A percentile compares a stretch with the other conserved stretches of the same genome.
Conservation (phyloP, 2,888 invertebrate genomes). For the Kuschelorhynchus macadamiae region DNA sequence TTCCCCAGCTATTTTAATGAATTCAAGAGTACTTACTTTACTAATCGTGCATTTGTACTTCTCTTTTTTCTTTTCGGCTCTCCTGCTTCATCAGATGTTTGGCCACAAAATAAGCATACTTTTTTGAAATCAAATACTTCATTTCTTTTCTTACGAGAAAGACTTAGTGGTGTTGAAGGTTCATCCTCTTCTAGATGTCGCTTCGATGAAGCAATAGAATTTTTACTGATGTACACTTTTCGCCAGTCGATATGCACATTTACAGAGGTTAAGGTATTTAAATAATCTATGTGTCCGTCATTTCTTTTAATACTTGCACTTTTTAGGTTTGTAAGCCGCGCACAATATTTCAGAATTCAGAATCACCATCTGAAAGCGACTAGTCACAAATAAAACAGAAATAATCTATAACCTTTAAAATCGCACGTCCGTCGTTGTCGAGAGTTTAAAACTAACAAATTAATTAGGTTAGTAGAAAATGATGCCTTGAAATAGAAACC, state of each 20-base stretch:
- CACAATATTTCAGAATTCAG: slow-evolving; percentile 39
- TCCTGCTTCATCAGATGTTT: slow-evolving; percentile 43
- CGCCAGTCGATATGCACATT: slow-evolving; percentile 50
- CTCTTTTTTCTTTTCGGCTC: slow-evolving; percentile 26
- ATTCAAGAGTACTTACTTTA: slow-evolving; percentile 58
- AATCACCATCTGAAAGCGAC: slow-evolving; percentile 41
- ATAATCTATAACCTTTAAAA: slow-evolving; percentile 27
- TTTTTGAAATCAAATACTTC: slow-evolving; percentile 51
- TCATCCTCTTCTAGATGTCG: slow-evolving; percentile 42
- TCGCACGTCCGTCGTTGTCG: slow-evolving; percentile 19
- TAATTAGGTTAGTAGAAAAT: slow-evolving; percentile 2
- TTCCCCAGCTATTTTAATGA: slow-evolving; percentile 63
- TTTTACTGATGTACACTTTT: slow-evolving; percentile 42
- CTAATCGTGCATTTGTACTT: slow-evolving; percentile 58
- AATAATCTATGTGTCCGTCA: slow-evolving; percentile 42
- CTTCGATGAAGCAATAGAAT: slow-evolving; percentile 36
- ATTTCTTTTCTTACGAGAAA: slow-evolving; percentile 48
- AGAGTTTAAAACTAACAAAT: slow-evolving; percentile 28
- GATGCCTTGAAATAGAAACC: background rate
- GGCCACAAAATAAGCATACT: slow-evolving; percentile 51
- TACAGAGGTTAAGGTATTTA: slow-evolving; percentile 52
- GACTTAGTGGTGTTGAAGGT: slow-evolving; percentile 40
- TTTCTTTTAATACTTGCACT: slow-evolving; percentile 46
- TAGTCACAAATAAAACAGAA: slow-evolving; percentile 47
- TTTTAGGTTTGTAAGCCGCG: slow-evolving; percentile 41